These are phyloP conservation scores for Sternarchorhynchus goeldii DNA, from an alignment of 2,797 vertebrate species.

Conservation along the genomic window DNA sequence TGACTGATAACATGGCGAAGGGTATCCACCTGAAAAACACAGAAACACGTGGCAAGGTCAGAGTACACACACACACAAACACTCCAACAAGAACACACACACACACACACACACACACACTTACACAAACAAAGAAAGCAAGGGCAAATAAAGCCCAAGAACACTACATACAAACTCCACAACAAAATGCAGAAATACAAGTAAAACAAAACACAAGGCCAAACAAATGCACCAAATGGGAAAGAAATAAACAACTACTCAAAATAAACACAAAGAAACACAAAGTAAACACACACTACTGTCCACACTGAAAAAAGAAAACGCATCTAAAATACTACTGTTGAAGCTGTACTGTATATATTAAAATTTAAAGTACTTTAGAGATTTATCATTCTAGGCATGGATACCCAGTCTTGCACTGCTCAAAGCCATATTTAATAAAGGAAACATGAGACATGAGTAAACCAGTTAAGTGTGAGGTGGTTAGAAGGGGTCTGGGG, in stretches of 20 bases:
- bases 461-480: too few relatives aligned
- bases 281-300: slow-evolving; percentile 25
- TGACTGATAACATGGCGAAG: slow-evolving; percentile 99
- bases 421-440: too few relatives aligned
- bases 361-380: too few relatives aligned
- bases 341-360: too few relatives aligned
- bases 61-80: slow-evolving; percentile 46
- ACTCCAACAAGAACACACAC: background rate
- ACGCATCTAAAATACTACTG: background rate
- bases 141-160: slow-evolving; percentile 44
- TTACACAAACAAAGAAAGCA: slow-evolving; percentile 57
- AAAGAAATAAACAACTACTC: slow-evolving; percentile 12
- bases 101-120: slow-evolving; percentile 15
- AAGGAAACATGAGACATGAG: too few relatives aligned
- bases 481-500: too few relatives aligned
- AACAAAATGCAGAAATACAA: background rate
- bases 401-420: too few relatives aligned
- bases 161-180: background rate
- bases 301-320: slow-evolving; percentile 11
- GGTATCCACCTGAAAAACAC: slow-evolving; percentile 94
- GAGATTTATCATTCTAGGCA: too few relatives aligned
- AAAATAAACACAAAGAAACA: slow-evolving; percentile 22
- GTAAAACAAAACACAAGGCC: slow-evolving; percentile 8
- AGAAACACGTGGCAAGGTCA: slow-evolving; percentile 78
- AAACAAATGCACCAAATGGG: slow-evolving; percentile 7